Conservation (phyloP, 2,797 vertebrate genomes). For the Cuniculus paca region DNA sequence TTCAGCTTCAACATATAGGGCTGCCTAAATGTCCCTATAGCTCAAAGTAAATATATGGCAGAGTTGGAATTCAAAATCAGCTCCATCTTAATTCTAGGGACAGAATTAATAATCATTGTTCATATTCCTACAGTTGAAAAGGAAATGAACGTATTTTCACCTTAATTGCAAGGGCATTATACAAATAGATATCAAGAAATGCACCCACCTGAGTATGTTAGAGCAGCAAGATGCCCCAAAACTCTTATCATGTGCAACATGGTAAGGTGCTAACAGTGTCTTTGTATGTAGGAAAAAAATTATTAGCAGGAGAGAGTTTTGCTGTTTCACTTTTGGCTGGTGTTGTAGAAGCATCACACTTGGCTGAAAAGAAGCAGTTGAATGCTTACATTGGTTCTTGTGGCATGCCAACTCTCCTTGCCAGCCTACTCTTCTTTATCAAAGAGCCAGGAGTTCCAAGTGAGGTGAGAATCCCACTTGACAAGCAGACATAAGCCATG, state of each 20-base stretch:
- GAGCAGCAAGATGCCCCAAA: background rate
- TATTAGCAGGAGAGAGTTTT: background rate
- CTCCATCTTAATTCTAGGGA: background rate
- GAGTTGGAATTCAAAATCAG: background rate
- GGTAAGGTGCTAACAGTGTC: background rate
- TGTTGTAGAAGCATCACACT: background rate
- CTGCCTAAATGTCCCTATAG: background rate
- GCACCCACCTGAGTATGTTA: background rate
- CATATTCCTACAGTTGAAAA: background rate
- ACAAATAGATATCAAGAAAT: background rate
- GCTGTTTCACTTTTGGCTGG: background rate
- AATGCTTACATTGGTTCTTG: constrained; percentile 38
- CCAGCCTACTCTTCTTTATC: constrained; percentile 52
- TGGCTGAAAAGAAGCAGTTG: constrained; percentile 40
- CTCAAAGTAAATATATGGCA: background rate
- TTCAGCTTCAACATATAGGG: background rate
- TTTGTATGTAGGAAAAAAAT: background rate
- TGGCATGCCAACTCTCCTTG: constrained; percentile 36
- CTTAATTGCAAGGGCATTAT: background rate
- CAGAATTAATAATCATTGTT: background rate
- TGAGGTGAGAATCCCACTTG: constrained; percentile 65
- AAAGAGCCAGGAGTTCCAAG: constrained; percentile 64
- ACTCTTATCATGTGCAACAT: background rate
- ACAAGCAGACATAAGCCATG: background rate
- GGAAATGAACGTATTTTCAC: background rate